phyloP scores from a whole-genome alignment of 2,797 vertebrate species.

The Sparidentex hasta region DNA sequence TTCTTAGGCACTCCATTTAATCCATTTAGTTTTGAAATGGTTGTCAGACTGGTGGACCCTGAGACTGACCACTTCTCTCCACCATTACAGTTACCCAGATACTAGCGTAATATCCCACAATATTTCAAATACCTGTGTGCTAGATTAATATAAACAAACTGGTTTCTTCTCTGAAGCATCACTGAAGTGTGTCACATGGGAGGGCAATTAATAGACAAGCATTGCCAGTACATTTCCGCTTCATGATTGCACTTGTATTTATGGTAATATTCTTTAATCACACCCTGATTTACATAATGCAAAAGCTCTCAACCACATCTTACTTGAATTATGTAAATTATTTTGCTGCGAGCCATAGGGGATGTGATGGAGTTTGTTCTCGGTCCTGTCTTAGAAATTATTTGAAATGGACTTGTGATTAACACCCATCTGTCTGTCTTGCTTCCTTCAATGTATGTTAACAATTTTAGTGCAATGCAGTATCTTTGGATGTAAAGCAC shows the following conservation, averaged over 20 bases:
- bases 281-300: conserved; percentile 72
- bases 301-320: conserved; percentile 58
- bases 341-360: conserved; percentile 33
- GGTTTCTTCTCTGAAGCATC: conserved; percentile 25
- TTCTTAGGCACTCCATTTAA: conserved; percentile 8
- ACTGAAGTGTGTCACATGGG: conserved; percentile 37
- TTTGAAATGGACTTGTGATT: conserved; percentile 37
- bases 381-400: conserved; percentile 12
- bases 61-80: not conserved
- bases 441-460: not conserved
- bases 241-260: conserved; percentile 60
- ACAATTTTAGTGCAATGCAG: not conserved
- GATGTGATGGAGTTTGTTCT: conserved; percentile 28
- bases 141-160: conserved; percentile 37
- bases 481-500: not conserved
- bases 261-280: conserved; percentile 67
- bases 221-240: conserved; percentile 51
- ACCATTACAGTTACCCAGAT: conserved; percentile 11
- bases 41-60: conserved; percentile 2
- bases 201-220: conserved; percentile 46
- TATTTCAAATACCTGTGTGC: conserved; percentile 29
- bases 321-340: conserved; percentile 71
- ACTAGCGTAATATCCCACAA: conserved; percentile 5
- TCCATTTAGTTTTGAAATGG: not conserved
- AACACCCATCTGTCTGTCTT: conserved; percentile 12